Percentiles rank a stretch among this genome's conserved stretches.
phyloP scores from a whole-genome alignment of 2,113 vertebrate species.

The Azemiops feae region DNA sequence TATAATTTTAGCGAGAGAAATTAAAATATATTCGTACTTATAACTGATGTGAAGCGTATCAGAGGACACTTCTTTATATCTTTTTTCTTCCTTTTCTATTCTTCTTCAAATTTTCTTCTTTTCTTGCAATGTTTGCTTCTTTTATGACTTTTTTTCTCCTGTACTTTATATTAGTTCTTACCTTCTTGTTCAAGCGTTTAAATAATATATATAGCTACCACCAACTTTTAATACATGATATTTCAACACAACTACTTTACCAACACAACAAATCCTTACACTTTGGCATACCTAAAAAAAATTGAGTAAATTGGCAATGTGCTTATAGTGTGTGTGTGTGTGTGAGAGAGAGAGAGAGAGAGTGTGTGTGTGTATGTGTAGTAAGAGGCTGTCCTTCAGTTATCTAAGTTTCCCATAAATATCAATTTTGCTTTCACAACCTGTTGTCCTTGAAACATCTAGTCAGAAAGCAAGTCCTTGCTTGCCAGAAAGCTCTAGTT shows the following conservation, averaged over 20 bases:
- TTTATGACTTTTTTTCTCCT: too few relatives aligned
- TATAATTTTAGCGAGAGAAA: neutral
- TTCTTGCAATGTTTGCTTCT: neutral
- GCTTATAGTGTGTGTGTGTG: neutral
- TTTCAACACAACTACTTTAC: neutral
- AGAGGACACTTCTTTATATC: neutral
- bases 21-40: neutral
- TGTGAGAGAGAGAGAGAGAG: too few relatives aligned
- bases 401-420: neutral
- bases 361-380: neutral
- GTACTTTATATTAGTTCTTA: too few relatives aligned
- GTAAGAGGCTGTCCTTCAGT: neutral
- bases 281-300: neutral
- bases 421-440: neutral
- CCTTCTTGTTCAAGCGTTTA: too few relatives aligned
- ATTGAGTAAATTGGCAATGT: neutral
- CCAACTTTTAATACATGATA: neutral
- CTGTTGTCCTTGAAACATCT: neutral
- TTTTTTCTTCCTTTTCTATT: neutral
- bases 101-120: neutral
- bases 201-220: neutral
- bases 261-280: neutral
- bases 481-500: neutral
- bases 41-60: neutral
- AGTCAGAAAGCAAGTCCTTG: neutral